Evolutionary conservation across 2,888 invertebrate genomes (phyloP).

Genomic region (Cylindroiulus punctatus): DNA sequence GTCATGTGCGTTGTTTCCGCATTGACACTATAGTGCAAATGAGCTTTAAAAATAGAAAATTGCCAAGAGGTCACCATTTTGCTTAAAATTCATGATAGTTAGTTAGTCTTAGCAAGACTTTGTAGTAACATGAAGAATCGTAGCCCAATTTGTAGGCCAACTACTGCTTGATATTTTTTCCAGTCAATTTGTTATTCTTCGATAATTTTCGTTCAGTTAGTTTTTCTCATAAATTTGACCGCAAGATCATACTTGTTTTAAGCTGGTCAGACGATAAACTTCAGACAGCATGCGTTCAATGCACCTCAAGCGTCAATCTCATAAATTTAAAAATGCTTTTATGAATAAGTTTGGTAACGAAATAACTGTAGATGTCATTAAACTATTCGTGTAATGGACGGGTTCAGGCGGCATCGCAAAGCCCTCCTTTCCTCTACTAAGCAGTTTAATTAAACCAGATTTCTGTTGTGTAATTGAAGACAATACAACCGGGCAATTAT

Average conservation of each 20-base stretch:
- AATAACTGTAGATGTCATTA: background rate
- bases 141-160: too few species aligned
- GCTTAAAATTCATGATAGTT: too few species aligned
- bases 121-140: too few species aligned
- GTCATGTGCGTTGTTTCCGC: background rate
- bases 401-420: conserved; percentile 1
- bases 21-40: background rate
- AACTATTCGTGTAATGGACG: background rate
- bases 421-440: background rate
- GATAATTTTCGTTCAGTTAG: too few species aligned
- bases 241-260: too few species aligned
- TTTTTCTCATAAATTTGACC: too few species aligned
- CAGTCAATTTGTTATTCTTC: too few species aligned
- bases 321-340: background rate
- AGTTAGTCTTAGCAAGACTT: too few species aligned
- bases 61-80: too few species aligned
- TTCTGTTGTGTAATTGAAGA: background rate
- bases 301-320: background rate
- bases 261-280: background rate
- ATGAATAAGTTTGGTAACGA: background rate
- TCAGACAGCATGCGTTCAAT: background rate
- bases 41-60: too few species aligned
- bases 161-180: too few species aligned
- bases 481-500: background rate
- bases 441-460: conserved; percentile 17